Conservation (phyloP, 2,113 vertebrate species). For the Caloenas nicobarica region DNA sequence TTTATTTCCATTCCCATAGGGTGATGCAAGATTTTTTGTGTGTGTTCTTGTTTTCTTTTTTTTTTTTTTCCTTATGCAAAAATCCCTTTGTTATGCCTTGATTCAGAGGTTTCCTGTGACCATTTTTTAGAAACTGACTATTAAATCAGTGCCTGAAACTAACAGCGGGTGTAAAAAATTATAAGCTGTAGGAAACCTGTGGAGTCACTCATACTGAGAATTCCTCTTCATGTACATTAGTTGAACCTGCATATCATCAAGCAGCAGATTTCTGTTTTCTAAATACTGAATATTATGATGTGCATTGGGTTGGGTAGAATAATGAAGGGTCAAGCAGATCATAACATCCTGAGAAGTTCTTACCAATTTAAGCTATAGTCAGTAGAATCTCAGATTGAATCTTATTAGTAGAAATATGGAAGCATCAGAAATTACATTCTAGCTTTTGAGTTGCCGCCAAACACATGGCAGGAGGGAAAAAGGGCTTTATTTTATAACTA, state of each 20-base stretch:
- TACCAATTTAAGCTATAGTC: neutral
- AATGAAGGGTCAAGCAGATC: neutral
- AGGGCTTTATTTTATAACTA: neutral
- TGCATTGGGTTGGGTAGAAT: neutral
- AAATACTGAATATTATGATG: neutral
- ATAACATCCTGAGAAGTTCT: neutral
- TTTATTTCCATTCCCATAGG: neutral
- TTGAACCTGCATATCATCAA: neutral
- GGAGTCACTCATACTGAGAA: neutral
- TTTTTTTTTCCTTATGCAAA: neutral
- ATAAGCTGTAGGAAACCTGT: neutral
- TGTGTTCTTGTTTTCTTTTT: neutral
- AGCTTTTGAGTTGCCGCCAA: neutral
- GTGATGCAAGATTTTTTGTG: neutral
- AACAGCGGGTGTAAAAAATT: neutral
- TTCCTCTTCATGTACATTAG: neutral
- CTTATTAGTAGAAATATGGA: neutral
- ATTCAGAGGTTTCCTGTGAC: neutral
- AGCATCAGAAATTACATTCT: neutral
- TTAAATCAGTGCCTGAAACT: neutral
- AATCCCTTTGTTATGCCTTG: neutral
- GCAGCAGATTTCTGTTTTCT: neutral
- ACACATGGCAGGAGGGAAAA: neutral
- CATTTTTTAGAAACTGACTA: neutral
- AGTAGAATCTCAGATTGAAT: neutral